Base-by-base conservation (phyloP, 2,113 vertebrate species). In the Paradoxurus hermaphroditus region DNA sequence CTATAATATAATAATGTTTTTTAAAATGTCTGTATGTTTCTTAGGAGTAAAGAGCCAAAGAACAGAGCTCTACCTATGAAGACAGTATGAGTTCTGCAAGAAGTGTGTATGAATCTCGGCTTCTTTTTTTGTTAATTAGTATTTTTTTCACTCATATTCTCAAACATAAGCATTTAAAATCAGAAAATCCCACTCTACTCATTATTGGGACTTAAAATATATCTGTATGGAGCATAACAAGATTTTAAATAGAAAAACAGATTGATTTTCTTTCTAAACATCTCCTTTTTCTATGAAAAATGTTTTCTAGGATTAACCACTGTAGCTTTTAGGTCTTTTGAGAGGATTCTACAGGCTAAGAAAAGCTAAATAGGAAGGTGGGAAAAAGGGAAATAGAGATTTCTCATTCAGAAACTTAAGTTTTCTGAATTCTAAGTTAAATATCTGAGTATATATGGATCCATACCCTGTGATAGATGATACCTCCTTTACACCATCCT, bases 341-440 rank as follows among this genome's bases (percentile, higher is more conserved):
- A 94, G 65, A 94, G 36, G 21, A 23, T 34, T 8, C 41, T 41
- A 2, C 65, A 34, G 62, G 9, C 41, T 88, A 23, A 93, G 12
- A 10, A 95, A 89, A 91, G 59, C 72, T 89, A 83, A 95, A 72
- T 39, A 46, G 5, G 29, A 89, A 95, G 44, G 67, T 86, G 81
- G 91, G 72, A 90, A 95, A 91, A 87, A 81, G 21, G 12, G 36
- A 94, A 89, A 15, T 62, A 41, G 16, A 82, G 39, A 1, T 44
- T 95, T 96, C 90, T 96, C 86, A 89, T 79, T 96, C 23, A 89
- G 53, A 93, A 96, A 91, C 6, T 82, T 81, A 51, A 79, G 9
- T 39, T 91, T 72, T 95, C 16, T 93, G 7, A 93, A 86, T 83
- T 93, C 6, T 31, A 77, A 36, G 34, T 67, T 88, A 75, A 95